Conservation (phyloP, 2,113 vertebrate species). For the Trogon melanurus region DNA sequence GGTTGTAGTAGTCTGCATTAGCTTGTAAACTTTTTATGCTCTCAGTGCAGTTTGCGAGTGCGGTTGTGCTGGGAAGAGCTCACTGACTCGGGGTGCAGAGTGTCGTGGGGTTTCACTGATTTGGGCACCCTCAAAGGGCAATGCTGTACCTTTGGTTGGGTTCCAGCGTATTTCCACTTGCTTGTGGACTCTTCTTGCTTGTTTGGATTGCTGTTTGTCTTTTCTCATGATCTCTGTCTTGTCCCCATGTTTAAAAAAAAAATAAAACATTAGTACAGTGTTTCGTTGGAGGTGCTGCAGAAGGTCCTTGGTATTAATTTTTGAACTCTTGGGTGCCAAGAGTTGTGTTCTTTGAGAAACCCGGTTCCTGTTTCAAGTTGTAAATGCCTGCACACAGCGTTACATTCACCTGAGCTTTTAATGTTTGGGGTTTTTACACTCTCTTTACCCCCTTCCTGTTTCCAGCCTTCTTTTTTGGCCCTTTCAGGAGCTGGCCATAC, state of each 20-base stretch:
- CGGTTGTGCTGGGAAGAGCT: not conserved
- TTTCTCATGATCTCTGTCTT: not conserved
- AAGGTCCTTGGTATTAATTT: not conserved
- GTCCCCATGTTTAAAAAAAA: not conserved
- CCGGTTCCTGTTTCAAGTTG: not conserved
- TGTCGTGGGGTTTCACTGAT: not conserved
- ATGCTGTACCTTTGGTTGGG: not conserved
- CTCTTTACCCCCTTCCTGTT: not conserved
- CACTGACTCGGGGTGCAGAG: not conserved
- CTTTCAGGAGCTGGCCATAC: not conserved
- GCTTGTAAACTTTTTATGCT: not conserved
- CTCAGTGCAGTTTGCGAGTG: not conserved
- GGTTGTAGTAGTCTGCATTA: not conserved
- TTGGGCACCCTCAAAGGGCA: not conserved
- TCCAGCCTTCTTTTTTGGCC: not conserved
- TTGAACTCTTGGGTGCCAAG: not conserved
- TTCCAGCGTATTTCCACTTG: not conserved
- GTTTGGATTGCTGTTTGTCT: not conserved
- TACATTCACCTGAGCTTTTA: not conserved
- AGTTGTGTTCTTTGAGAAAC: not conserved
- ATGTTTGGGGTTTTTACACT: not conserved
- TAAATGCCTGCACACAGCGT: not conserved
- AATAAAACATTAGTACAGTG: rapidly evolving
- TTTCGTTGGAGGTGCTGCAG: not conserved
- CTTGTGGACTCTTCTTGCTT: not conserved